Evolutionary conservation across 2,113 vertebrate genomes (phyloP), one percentile per base, ranked within the genome.

Genomic region (Melospiza georgiana): DNA sequence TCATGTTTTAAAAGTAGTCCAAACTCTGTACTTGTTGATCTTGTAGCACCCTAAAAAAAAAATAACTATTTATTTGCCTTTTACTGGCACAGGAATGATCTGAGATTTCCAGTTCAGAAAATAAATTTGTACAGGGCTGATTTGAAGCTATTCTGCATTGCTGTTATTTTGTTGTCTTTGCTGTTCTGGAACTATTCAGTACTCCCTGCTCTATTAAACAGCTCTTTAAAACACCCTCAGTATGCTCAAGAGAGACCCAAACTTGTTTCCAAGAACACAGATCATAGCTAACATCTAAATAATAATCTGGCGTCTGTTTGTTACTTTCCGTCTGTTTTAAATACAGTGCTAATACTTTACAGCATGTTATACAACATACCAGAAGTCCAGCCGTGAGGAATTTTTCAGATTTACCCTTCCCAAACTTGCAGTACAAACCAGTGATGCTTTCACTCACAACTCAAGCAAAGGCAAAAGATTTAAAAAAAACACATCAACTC

Each of bases 241-340:
- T 62, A 84, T 89, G 25, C 55, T 66, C 43, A 66, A 68, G 62
- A 80, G 83, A 85, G 55, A 61, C 28, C 5, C 33, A 27, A 92
- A 86, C 46, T 55, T 73, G 16, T 84, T 94, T 58, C 30, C 44
- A 41, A 82, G 55, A 75, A 33, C 41, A 39, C 22, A 74, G 46
- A 57, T 66, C 8, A 3, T 43, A 85, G 83, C 49, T 81, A 69
- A 66, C 35, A 9, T 76, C 73, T 58, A 80, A 90, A 67, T 86
- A 90, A 76, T 66, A 85, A 85, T 30, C 17, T 76, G 59, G 23
- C 63, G 77, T 90, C 57, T 86, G 14, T 66, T 89, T 71, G 31
- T 49, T 86, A 41, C 57, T 93, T 92, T 86, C 73, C 6, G 23
- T 89, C 80, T 80, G 37, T 79, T 96, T 92, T 88, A 87, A 86